Conservation (phyloP, 2,797 vertebrate genomes). For the Tiaroga cobitis region DNA sequence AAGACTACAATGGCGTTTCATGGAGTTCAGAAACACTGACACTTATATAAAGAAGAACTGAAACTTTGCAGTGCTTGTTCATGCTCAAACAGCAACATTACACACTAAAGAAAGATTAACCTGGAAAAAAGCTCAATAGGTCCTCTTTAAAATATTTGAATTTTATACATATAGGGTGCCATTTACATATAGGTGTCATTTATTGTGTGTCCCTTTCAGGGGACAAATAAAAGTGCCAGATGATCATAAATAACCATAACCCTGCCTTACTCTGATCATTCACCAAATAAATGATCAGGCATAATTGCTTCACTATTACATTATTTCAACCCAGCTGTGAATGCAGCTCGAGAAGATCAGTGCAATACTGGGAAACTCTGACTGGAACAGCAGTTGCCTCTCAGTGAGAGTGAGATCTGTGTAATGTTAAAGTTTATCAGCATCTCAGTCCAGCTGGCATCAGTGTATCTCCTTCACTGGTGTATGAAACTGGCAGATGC, state of each 20-base stretch:
- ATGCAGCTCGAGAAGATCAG: not conserved
- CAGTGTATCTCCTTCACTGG: not conserved
- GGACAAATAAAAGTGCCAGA: too few relatives aligned
- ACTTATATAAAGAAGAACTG: too few relatives aligned
- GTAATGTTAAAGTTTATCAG: constrained; percentile 24
- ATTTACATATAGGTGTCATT: too few relatives aligned
- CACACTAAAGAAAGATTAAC: too few relatives aligned
- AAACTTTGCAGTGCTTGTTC: too few relatives aligned
- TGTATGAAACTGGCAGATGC: not conserved
- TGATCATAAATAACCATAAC: not conserved
- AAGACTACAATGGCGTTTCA: too few relatives aligned
- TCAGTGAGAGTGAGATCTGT: not conserved
- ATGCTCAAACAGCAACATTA: too few relatives aligned
- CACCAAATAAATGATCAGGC: not conserved
- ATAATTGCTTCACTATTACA: not conserved
- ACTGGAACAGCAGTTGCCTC: not conserved
- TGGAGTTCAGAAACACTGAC: too few relatives aligned
- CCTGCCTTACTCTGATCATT: not conserved
- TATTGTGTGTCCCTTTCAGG: too few relatives aligned
- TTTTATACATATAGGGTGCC: too few relatives aligned
- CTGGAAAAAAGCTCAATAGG: too few relatives aligned
- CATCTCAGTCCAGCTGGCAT: constrained; percentile 9
- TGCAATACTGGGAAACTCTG: not conserved
- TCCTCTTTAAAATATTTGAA: too few relatives aligned
- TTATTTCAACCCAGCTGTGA: not conserved